phyloP scores from a whole-genome alignment of 1,140 invertebrate species.

The Hesperophylax magnus region DNA sequence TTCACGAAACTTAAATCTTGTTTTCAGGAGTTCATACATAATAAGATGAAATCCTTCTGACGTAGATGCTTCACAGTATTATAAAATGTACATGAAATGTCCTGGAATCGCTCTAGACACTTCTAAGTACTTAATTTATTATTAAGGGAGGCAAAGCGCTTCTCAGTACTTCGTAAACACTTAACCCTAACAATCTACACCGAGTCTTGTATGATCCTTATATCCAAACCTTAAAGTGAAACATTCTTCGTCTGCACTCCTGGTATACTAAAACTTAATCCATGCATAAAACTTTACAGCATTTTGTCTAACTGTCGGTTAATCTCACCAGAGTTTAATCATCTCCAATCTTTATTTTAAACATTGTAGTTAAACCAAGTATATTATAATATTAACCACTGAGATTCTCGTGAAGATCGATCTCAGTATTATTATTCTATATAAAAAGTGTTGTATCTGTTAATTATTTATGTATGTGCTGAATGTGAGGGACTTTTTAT shows the following conservation, averaged over 20 bases:
- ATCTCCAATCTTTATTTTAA: not conserved
- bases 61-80: no score
- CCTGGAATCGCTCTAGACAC: constrained; percentile 38
- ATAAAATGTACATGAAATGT: constrained; percentile 18
- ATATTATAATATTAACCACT: not conserved
- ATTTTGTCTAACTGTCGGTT: constrained; percentile 3
- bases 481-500: no score
- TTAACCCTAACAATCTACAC: constrained; percentile 38
- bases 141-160: constrained; percentile 48
- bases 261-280: not conserved
- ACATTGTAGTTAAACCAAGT: not conserved
- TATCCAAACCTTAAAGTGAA: not conserved
- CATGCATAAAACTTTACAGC: not conserved
- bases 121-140: constrained; percentile 54
- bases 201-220: constrained; percentile 13
- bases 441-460: no score
- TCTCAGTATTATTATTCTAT: no score
- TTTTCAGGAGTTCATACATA: no score
- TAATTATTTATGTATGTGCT: no score
- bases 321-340: not conserved
- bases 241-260: constrained; percentile 10
- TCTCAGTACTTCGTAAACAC: constrained; percentile 49
- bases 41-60: no score
- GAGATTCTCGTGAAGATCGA: no score
- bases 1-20: no score